These are phyloP conservation scores for Acanthaster planci DNA, from an alignment of 35 echinoderm and acorn worm genomes.

Conservation along the genomic window DNA sequence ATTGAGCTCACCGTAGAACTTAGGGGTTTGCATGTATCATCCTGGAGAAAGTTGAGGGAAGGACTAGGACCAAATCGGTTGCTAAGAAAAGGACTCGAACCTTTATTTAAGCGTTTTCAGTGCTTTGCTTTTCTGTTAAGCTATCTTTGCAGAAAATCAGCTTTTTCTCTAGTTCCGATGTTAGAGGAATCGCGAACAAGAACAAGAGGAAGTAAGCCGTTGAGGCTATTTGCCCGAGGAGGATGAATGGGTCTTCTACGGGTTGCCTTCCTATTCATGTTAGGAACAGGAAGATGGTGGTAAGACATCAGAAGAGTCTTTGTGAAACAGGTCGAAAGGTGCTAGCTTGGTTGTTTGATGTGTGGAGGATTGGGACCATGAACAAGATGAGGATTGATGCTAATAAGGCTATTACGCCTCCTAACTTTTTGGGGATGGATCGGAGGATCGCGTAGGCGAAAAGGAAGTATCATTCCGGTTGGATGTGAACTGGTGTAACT, in stretches of 20 bases:
- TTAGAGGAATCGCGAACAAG: slow-evolving; percentile 36
- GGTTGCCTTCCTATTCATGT: slow-evolving; percentile 78
- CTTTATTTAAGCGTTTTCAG: slow-evolving; percentile 79
- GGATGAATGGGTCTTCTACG: slow-evolving; percentile 63
- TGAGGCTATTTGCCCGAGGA: slow-evolving; percentile 64
- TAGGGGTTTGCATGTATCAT: slow-evolving; percentile 58
- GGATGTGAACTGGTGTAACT: slow-evolving; percentile 70
- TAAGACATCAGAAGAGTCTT: slow-evolving; percentile 42
- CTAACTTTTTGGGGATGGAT: slow-evolving; percentile 84
- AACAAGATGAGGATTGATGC: slow-evolving; percentile 58
- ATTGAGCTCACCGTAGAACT: neutral
- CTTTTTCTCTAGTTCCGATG: slow-evolving; percentile 44
- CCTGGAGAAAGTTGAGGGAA: slow-evolving; percentile 22
- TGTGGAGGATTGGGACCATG: slow-evolving; percentile 61
- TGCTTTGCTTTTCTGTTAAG: slow-evolving; percentile 73
- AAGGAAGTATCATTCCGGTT: slow-evolving; percentile 84
- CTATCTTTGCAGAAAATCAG: slow-evolving; percentile 54
- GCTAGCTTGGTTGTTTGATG: slow-evolving; percentile 37
- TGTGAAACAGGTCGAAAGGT: slow-evolving; percentile 53
- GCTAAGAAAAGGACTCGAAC: slow-evolving; percentile 69
- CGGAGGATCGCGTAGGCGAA: slow-evolving; percentile 86
- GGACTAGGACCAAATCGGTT: slow-evolving; percentile 69
- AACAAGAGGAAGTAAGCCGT: slow-evolving; percentile 42
- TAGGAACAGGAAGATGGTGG: slow-evolving; percentile 39
- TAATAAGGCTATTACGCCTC: slow-evolving; percentile 71